Percentiles rank a stretch among this genome's conserved stretches.
Evolutionary conservation across 2,113 vertebrate species (phyloP).

Genomic region (Empidonax traillii): DNA sequence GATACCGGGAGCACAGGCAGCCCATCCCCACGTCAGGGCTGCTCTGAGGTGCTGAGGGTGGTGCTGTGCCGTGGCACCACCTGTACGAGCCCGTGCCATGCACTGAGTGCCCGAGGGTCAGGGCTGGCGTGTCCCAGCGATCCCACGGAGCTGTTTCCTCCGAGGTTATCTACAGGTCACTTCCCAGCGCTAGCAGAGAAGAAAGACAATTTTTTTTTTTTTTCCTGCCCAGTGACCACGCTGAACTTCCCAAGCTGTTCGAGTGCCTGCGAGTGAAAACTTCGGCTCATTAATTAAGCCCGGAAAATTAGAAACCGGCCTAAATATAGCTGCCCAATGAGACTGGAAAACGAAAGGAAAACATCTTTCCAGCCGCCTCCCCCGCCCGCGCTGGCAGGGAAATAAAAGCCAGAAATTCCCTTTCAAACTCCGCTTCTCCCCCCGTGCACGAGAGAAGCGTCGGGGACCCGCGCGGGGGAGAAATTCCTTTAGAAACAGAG

Average conservation of each 20-base stretch:
- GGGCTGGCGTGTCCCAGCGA: neutral
- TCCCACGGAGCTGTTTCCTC: neutral
- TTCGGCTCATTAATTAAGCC: slow-evolving; percentile 47
- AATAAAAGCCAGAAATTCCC: slow-evolving; percentile 19
- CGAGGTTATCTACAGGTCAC: neutral
- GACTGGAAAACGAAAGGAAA: neutral
- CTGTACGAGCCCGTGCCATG: fast-evolving
- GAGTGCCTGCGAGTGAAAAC: neutral
- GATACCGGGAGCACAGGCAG: neutral
- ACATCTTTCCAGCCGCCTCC: neutral
- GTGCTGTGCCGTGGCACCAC: fast-evolving
- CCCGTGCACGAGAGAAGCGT: neutral
- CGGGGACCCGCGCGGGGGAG: fast-evolving
- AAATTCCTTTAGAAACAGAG: neutral
- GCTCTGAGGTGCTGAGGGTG: fast-evolving
- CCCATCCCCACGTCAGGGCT: neutral
- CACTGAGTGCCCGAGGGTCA: neutral
- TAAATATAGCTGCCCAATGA: slow-evolving; percentile 51
- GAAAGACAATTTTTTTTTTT: neutral
- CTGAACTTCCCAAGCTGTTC: slow-evolving; percentile 12
- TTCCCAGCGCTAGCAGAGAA: neutral
- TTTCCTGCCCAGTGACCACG: neutral
- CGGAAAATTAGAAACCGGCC: slow-evolving; percentile 30
- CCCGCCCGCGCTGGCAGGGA: neutral
- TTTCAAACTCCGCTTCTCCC: neutral